Base-by-base conservation (phyloP, 1,140 invertebrate genomes). In the Sminthurides bifidus region DNA sequence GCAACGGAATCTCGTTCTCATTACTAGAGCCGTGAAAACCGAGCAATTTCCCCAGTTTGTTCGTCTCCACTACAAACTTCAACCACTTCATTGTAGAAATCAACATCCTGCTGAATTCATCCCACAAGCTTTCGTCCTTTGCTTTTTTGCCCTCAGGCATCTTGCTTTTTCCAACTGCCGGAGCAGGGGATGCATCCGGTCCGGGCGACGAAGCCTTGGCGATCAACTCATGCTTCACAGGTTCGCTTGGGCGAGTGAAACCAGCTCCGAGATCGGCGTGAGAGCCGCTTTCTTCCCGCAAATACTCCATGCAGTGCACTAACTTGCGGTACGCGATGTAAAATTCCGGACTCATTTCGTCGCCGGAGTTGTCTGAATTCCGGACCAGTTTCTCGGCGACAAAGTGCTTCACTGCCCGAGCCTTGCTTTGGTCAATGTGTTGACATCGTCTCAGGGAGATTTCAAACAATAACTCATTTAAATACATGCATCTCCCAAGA, bases 401-500 rank as follows among this genome's bases (percentile, higher is more conserved):
- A 19, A 51, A 48, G 0, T 26, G 14, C 3, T 54, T 55, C 17
- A 55, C 12, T 12, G 19, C 5, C 5, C 46, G 33, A 14, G 38
- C 40, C 3, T 26, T 8, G n/a, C 24, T 15, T 19, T 19, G 21
- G 4, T 51, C 31, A 17, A 55, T 31, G 3, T 2, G 15, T 15
- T 48, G 48, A 48, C 58, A 59, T 27, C 30, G 21, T 17, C 10
- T 15, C 4, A 49, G 5, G 24, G 29, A 12, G 2, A 59, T 23
- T 38, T 59, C 48, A 10, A 55, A 27, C 19, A 29, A 30, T 8
- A 59, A 8, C n/a, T 59, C 53, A 50, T 27, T 46, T 26, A n/a
- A 59, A 26, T 2, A 52, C 48, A n/a, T 44, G 30, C 30, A 59
- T 33, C 35, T 59, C 58, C 52, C 52, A 59, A 19, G 58, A 48